Percentiles rank a stretch among this genome's conserved stretches.
These are phyloP conservation scores for Sinodicranocentrus sp. DNA, from an alignment of 2,888 invertebrate species.

Conservation along the genomic window DNA sequence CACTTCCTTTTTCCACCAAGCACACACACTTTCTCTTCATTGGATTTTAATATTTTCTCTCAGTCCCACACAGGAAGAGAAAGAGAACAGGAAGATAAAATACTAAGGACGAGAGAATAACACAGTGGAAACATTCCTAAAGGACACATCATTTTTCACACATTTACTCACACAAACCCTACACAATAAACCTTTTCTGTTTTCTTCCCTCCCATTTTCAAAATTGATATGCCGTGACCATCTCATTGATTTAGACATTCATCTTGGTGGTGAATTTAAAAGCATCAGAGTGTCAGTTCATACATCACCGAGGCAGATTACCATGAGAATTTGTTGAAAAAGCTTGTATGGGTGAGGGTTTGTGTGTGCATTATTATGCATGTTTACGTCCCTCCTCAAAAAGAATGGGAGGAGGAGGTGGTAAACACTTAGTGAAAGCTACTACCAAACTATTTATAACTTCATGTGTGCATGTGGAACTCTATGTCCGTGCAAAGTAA, in stretches of 20 bases:
- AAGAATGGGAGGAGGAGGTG: constrained; percentile 27
- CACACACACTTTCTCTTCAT: constrained; percentile 21
- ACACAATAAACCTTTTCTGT: not conserved
- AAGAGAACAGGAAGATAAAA: not conserved
- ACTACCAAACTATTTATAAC: constrained; percentile 34
- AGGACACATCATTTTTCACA: constrained; percentile 59
- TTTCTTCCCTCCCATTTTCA: not conserved
- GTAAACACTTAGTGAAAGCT: constrained; percentile 33
- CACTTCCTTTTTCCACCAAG: not conserved
- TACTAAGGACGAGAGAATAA: not conserved
- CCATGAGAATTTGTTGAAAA: constrained; percentile 4
- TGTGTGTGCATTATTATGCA: constrained; percentile 21
- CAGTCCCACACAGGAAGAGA: not conserved
- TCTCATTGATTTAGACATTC: constrained; percentile 65
- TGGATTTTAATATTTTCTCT: constrained; percentile 34
- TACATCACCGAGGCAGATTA: constrained; percentile 55
- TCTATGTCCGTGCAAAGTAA: not conserved
- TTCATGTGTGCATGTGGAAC: too few species aligned
- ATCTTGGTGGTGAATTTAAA: constrained; percentile 63
- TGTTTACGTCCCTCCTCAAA: constrained; percentile 42
- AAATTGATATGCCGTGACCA: constrained; percentile 66
- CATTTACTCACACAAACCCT: constrained; percentile 31
- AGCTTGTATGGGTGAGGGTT: not conserved
- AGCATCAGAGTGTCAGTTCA: constrained; percentile 61
- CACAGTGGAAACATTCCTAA: constrained; percentile 21